Evolutionary conservation across 2,113 vertebrate genomes (phyloP).

Genomic region (Ictidomys tridecemlineatus): DNA sequence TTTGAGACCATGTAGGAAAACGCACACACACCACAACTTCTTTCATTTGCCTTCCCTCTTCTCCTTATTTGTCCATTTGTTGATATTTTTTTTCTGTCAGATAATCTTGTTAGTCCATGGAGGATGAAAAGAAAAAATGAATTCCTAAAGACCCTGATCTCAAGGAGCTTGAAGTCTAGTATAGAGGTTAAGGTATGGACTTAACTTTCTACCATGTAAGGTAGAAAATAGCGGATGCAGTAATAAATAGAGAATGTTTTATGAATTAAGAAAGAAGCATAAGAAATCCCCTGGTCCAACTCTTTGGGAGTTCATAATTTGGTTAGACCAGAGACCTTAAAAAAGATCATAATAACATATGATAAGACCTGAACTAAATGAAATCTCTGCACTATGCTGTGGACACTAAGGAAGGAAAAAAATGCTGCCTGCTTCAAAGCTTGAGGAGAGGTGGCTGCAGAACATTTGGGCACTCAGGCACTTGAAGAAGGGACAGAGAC

Average conservation of each 20-base stretch:
- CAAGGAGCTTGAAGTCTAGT: neutral
- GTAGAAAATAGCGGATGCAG: neutral
- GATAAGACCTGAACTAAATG: neutral
- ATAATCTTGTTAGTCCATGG: neutral
- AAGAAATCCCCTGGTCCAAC: neutral
- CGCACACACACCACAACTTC: neutral
- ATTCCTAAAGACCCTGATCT: neutral
- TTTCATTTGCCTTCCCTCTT: neutral
- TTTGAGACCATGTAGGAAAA: neutral
- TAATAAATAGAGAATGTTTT: neutral
- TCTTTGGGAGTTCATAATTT: slow-evolving; percentile 17
- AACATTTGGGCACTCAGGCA: neutral
- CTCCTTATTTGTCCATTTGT: neutral
- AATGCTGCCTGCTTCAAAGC: neutral
- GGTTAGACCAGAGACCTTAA: neutral
- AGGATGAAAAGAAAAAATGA: neutral
- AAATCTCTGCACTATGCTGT: neutral
- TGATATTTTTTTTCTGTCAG: slow-evolving; percentile 48
- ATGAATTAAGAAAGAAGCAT: neutral
- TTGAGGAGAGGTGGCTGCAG: neutral
- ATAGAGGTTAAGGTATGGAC: neutral
- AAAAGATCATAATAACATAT: neutral
- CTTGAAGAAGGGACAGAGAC: no score
- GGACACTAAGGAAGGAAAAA: neutral
- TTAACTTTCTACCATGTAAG: neutral